phyloP scores from a whole-genome alignment of 2,113 vertebrate genomes.

The Chrysemys picta region DNA sequence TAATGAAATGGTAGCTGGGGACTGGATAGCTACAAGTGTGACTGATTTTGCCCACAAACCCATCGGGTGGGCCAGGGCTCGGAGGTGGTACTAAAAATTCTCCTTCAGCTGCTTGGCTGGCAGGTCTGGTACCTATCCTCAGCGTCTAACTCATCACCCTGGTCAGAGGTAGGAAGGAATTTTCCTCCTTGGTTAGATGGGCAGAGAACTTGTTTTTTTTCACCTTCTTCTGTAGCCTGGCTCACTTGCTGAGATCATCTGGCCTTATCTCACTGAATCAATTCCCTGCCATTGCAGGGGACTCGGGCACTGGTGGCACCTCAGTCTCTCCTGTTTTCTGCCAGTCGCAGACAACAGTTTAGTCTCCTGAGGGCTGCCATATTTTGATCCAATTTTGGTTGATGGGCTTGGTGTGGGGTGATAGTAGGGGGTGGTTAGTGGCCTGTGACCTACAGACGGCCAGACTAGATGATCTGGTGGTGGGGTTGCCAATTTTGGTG shows the following conservation, averaged over 20 bases:
- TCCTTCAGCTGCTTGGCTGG: neutral
- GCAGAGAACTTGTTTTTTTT: neutral
- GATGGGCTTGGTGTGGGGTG: too few relatives aligned
- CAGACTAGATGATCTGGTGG: neutral
- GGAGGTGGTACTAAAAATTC: neutral
- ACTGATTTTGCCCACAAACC: neutral
- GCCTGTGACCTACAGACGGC: too few relatives aligned
- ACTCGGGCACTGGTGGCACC: neutral
- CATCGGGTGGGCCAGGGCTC: neutral
- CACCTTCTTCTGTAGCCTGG: neutral
- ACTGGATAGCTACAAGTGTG: neutral
- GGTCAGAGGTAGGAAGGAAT: neutral
- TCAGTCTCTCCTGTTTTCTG: too few relatives aligned
- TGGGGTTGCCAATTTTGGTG: too few relatives aligned
- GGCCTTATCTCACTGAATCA: neutral
- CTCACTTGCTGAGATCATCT: neutral
- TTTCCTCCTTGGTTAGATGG: neutral
- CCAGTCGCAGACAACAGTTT: neutral
- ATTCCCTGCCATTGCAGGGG: neutral
- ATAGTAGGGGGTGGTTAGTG: too few relatives aligned
- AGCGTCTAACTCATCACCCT: neutral
- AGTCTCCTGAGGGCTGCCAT: neutral
- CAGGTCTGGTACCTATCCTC: neutral
- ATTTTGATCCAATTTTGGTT: neutral
- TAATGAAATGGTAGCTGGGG: neutral